Percentiles rank a stretch among this genome's conserved stretches.
These are phyloP conservation scores for Ceyx erithaca DNA, from an alignment of 2,797 vertebrate genomes.

Conservation along the genomic window DNA sequence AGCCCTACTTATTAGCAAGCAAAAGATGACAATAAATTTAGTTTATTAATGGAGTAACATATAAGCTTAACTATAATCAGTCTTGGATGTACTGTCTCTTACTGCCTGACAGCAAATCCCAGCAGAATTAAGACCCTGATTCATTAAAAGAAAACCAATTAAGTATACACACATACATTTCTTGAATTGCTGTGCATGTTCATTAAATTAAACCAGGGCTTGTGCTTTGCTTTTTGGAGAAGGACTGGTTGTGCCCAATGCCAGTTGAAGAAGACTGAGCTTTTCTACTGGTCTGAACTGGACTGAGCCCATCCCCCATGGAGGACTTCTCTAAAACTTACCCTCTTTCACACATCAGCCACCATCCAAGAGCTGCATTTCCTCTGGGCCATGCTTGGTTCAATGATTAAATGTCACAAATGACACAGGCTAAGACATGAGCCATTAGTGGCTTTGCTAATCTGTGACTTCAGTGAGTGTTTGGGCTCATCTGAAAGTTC, in stretches of 20 bases:
- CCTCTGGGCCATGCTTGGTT: not conserved
- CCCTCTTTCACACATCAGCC: not conserved
- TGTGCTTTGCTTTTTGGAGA: not conserved
- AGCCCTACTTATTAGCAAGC: not conserved
- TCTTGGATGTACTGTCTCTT: not conserved
- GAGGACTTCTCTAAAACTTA: not conserved
- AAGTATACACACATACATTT: not conserved
- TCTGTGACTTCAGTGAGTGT: not conserved
- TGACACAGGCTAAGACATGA: not conserved
- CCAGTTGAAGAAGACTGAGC: not conserved
- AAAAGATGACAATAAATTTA: not conserved
- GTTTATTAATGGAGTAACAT: not conserved
- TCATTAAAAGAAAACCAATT: not conserved
- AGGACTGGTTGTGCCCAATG: not conserved
- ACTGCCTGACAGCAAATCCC: not conserved
- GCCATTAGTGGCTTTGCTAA: not conserved
- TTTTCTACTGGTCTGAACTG: not conserved
- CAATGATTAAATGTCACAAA: not conserved
- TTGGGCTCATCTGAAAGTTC: not conserved
- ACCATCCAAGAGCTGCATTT: not conserved
- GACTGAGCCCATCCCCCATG: not conserved
- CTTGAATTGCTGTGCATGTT: not conserved
- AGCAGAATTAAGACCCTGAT: not conserved
- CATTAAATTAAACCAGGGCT: not conserved
- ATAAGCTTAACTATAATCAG: not conserved